These are phyloP conservation scores for Dasyurus viverrinus DNA, from an alignment of 2,113 vertebrate species.

Conservation along the genomic window DNA sequence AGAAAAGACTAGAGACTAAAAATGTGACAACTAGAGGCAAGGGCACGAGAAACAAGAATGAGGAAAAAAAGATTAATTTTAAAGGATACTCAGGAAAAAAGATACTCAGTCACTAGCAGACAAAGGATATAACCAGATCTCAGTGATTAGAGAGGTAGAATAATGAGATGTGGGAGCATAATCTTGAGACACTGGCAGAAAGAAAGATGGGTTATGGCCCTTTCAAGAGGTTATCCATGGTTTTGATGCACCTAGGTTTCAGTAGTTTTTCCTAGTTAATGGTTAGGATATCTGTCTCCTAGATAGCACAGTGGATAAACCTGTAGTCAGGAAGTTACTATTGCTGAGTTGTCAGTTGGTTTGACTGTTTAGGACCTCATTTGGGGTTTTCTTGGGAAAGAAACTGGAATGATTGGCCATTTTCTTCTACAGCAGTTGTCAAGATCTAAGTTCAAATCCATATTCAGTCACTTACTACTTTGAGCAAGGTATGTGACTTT, in stretches of 20 bases:
- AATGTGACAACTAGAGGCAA: background rate
- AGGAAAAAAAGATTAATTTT: background rate
- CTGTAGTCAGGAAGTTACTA: background rate
- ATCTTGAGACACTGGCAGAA: background rate
- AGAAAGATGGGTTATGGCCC: background rate
- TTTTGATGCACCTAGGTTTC: background rate
- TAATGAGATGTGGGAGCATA: background rate
- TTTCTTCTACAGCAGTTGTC: background rate
- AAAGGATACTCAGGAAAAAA: background rate
- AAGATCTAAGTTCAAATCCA: background rate
- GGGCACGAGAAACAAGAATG: background rate
- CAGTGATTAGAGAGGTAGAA: background rate
- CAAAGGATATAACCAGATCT: background rate
- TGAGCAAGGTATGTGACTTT: too few species aligned
- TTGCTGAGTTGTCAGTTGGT: background rate
- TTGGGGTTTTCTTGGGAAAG: background rate
- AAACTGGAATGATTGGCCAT: background rate
- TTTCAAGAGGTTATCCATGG: background rate
- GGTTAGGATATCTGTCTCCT: background rate
- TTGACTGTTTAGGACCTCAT: background rate
- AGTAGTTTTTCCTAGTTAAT: background rate
- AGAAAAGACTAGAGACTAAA: background rate
- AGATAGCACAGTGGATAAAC: background rate
- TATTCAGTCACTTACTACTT: background rate
- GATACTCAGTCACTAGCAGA: background rate